Evolutionary conservation across 1,140 invertebrate genomes (phyloP).

Genomic region (Patella vulgata): DNA sequence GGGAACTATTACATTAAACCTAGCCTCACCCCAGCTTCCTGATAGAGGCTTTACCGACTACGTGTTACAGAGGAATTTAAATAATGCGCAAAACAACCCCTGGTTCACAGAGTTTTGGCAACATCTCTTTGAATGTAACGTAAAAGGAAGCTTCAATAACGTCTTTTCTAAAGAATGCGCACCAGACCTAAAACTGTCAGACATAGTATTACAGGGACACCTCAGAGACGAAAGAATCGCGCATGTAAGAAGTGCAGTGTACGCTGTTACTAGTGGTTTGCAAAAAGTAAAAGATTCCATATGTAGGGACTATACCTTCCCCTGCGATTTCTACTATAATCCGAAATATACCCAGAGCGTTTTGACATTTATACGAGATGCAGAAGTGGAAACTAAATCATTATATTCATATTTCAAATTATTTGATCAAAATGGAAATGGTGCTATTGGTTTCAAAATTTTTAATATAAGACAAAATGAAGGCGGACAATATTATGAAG

Average conservation of each 20-base stretch:
- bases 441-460: constrained; percentile 50
- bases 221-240: constrained; percentile 44
- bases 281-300: constrained; percentile 1
- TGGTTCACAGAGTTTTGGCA: constrained; percentile 56
- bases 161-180: constrained; percentile 27
- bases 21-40: constrained; percentile 16
- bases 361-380: constrained; percentile 16
- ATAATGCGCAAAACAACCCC: constrained; percentile 27
- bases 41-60: constrained; percentile 21
- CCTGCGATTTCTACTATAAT: constrained; percentile 22
- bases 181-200: constrained; percentile 18
- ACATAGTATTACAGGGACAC: constrained; percentile 22
- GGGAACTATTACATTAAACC: constrained; percentile 50
- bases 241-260: constrained; percentile 48
- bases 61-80: constrained; percentile 22
- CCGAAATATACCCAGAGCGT: constrained; percentile 15
- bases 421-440: constrained; percentile 54
- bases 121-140: constrained; percentile 48
- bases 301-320: constrained; percentile 8
- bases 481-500: too few species aligned
- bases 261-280: constrained; percentile 28
- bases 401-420: constrained; percentile 15
- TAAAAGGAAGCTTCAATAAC: constrained; percentile 44
- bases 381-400: constrained; percentile 1
- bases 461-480: constrained; percentile 40